Evolutionary conservation across 2,797 vertebrate genomes (phyloP).

Genomic region (Ispidina picta): DNA sequence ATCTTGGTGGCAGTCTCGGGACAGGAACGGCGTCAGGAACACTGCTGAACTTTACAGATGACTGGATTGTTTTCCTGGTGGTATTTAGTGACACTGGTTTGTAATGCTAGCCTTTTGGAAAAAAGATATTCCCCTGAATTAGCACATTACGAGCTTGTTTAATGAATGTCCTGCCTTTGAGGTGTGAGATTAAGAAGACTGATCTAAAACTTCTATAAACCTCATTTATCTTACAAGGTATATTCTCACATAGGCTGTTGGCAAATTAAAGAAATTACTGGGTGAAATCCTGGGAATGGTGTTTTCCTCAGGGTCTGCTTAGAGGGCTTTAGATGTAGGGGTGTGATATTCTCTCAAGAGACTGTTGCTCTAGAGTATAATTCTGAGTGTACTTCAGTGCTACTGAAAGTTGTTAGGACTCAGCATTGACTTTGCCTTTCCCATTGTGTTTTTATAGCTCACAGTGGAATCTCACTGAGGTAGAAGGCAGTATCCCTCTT

Average conservation of each 20-base stretch:
- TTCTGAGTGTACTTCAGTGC: not conserved
- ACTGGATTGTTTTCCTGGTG: conserved; percentile 51
- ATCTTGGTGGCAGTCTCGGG: conserved; percentile 28
- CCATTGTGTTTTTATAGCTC: not conserved
- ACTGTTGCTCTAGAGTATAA: not conserved
- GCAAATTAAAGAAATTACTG: not conserved
- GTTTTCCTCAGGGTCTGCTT: not conserved
- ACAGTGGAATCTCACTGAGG: not conserved
- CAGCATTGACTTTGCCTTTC: not conserved
- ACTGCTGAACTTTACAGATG: conserved; percentile 8
- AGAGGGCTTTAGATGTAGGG: not conserved
- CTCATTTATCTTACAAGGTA: not conserved
- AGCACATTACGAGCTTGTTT: not conserved
- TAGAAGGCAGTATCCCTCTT: not conserved
- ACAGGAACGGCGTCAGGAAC: conserved; percentile 37
- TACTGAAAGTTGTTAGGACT: not conserved
- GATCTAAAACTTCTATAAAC: not conserved
- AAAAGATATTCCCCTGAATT: conserved; percentile 16
- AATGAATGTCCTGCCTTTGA: not conserved
- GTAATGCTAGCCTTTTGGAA: conserved; percentile 1
- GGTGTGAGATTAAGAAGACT: not conserved
- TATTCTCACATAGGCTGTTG: not conserved
- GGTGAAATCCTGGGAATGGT: not conserved
- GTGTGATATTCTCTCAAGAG: not conserved
- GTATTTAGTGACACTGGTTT: conserved; percentile 29